phyloP scores from a whole-genome alignment of 1,140 invertebrate genomes.

The Hesperophylax magnus region DNA sequence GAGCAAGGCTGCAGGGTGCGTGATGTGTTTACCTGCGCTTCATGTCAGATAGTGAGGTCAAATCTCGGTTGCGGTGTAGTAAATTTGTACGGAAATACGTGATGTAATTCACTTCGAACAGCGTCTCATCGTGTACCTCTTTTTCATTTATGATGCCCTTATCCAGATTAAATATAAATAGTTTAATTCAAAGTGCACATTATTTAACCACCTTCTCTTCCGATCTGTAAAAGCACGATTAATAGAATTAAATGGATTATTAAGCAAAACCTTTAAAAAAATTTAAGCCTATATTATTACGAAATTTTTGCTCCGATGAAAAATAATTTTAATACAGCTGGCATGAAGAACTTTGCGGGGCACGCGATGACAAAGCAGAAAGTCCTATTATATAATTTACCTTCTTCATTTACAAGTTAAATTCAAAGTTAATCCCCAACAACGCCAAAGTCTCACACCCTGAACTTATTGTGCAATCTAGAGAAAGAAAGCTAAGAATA shows the following conservation, averaged over 20 bases:
- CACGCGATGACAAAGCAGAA: slow-evolving; percentile 25
- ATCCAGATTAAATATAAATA: too few species aligned
- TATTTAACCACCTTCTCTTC: too few species aligned
- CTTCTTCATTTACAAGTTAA: slow-evolving; percentile 43
- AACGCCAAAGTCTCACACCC: slow-evolving; percentile 55
- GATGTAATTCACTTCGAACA: slow-evolving; percentile 44
- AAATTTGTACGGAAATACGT: slow-evolving; percentile 45
- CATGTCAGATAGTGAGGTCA: slow-evolving; percentile 45
- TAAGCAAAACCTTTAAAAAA: too few species aligned
- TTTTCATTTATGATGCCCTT: not conserved
- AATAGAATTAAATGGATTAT: not conserved
- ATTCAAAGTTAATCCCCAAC: slow-evolving; percentile 55
- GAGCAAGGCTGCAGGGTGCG: slow-evolving; percentile 41
- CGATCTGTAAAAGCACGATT: too few species aligned
- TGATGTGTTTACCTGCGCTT: slow-evolving; percentile 30
- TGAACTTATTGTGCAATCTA: slow-evolving; percentile 2
- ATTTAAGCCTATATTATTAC: not conserved
- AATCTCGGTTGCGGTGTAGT: slow-evolving; percentile 50
- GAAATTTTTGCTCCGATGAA: not conserved
- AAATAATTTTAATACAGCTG: slow-evolving; percentile 1
- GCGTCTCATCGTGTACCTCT: not conserved
- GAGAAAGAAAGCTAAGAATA: slow-evolving; percentile 2
- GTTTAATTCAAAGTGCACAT: too few species aligned
- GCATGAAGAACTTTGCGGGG: slow-evolving; percentile 9
- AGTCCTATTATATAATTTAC: slow-evolving; percentile 26